Percentiles rank a stretch among this genome's conserved stretches.
Evolutionary conservation across 2,888 invertebrate species (phyloP).

Genomic region (Amiota communis): DNA sequence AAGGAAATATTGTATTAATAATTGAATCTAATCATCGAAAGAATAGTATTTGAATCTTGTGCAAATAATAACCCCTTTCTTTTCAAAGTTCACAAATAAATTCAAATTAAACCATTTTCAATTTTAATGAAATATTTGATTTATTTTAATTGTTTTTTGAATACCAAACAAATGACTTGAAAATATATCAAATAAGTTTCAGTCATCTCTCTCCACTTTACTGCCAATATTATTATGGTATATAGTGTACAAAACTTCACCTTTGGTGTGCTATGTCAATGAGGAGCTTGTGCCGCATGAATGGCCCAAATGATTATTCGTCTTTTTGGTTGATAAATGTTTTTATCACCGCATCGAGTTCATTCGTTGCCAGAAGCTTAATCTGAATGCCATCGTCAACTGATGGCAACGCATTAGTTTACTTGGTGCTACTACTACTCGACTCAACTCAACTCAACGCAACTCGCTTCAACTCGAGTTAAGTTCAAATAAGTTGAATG

Average conservation of each 20-base stretch:
- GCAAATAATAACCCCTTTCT: no score
- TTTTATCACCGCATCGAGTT: slow-evolving; percentile 73
- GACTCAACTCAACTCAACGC: slow-evolving; percentile 38
- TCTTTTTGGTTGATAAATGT: slow-evolving; percentile 71
- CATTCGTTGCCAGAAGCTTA: slow-evolving; percentile 72
- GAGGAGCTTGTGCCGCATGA: slow-evolving; percentile 43
- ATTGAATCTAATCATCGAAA: no score
- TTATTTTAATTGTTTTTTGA: slow-evolving; percentile 64
- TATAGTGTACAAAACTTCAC: neutral
- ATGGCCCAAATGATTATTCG: slow-evolving; percentile 67
- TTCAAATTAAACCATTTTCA: slow-evolving; percentile 3
- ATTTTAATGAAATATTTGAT: slow-evolving; percentile 34
- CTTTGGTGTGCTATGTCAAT: neutral
- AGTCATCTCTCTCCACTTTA: neutral
- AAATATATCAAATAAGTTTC: slow-evolving; percentile 44
- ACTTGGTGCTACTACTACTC: slow-evolving; percentile 37
- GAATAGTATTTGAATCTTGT: no score
- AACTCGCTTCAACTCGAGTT: neutral
- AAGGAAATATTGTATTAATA: no score
- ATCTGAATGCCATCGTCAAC: slow-evolving; percentile 72
- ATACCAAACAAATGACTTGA: slow-evolving; percentile 60
- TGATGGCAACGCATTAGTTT: slow-evolving; percentile 73
- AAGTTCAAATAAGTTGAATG: neutral
- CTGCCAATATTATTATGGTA: neutral
- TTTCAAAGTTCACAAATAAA: neutral